Percentiles rank a stretch among this genome's conserved stretches.
phyloP scores from a whole-genome alignment of 2,888 invertebrate genomes.

The Dexiosoma caninum region DNA sequence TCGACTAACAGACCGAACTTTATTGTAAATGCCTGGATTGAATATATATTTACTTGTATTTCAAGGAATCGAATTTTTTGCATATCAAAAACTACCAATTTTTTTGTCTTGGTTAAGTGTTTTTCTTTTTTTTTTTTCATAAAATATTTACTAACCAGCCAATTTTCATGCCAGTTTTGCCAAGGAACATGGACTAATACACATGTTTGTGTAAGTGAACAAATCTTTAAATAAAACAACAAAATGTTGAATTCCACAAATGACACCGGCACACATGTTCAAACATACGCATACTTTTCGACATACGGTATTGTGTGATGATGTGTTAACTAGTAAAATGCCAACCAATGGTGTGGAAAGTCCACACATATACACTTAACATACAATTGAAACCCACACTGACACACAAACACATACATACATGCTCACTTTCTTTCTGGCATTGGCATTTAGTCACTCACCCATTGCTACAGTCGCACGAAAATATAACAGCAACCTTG shows the following conservation, averaged over 20 bases:
- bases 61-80: background rate
- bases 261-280: slow-evolving; percentile 5
- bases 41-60: too few species aligned
- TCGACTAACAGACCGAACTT: too few species aligned
- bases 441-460: background rate
- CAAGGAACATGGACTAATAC: background rate
- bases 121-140: slow-evolving; percentile 19
- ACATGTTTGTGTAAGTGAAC: background rate
- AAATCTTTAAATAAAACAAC: background rate
- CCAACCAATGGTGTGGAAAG: slow-evolving; percentile 75
- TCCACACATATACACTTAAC: slow-evolving; percentile 23
- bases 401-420: background rate
- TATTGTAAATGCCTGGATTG: too few species aligned
- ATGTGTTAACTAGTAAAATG: slow-evolving; percentile 75
- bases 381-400: too few species aligned
- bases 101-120: slow-evolving; percentile 24
- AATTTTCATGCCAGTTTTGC: slow-evolving; percentile 31
- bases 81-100: slow-evolving; percentile 21
- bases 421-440: background rate
- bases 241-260: background rate
- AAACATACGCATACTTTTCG: background rate
- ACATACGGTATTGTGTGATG: slow-evolving; percentile 68
- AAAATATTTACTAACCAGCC: slow-evolving; percentile 38
- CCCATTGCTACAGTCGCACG: background rate
- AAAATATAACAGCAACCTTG: background rate